Evolutionary conservation across 1,140 invertebrate genomes (phyloP).

Genomic region (Triops cancriformis): DNA sequence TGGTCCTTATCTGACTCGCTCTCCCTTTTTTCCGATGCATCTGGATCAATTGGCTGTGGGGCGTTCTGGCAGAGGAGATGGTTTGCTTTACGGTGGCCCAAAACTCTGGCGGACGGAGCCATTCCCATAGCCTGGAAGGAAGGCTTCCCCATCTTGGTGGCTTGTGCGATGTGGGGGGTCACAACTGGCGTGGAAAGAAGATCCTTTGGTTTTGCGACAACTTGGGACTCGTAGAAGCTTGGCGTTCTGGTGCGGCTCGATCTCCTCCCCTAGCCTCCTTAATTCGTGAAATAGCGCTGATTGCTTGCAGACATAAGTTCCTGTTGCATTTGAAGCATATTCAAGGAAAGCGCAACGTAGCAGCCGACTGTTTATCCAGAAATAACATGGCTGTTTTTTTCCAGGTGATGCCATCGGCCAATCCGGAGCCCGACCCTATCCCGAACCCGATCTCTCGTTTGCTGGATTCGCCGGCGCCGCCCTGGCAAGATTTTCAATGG

Average conservation of each 20-base stretch:
- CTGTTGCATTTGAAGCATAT: background rate
- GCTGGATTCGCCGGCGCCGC: too few species aligned
- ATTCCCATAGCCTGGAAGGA: conserved; percentile 1
- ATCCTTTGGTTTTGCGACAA: background rate
- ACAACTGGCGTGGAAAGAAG: background rate
- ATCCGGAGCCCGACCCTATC: too few species aligned
- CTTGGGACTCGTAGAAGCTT: background rate
- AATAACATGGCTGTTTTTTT: background rate
- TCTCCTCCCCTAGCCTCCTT: background rate
- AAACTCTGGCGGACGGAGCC: background rate
- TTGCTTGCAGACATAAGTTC: background rate
- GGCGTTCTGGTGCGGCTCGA: background rate
- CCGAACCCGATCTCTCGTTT: too few species aligned
- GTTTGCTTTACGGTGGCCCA: background rate
- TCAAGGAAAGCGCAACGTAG: background rate
- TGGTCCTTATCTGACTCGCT: background rate
- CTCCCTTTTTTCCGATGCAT: background rate
- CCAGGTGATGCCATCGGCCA: too few species aligned
- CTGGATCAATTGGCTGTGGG: background rate
- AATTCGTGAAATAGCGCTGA: background rate
- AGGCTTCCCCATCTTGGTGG: background rate
- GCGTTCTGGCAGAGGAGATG: background rate
- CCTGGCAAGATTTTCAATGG: too few species aligned
- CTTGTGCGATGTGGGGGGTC: background rate
- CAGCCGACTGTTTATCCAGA: background rate